Evolutionary conservation across 2,797 vertebrate genomes (phyloP), one percentile per base, ranked within the genome.

Genomic region (Chaetodon trifasciatus): DNA sequence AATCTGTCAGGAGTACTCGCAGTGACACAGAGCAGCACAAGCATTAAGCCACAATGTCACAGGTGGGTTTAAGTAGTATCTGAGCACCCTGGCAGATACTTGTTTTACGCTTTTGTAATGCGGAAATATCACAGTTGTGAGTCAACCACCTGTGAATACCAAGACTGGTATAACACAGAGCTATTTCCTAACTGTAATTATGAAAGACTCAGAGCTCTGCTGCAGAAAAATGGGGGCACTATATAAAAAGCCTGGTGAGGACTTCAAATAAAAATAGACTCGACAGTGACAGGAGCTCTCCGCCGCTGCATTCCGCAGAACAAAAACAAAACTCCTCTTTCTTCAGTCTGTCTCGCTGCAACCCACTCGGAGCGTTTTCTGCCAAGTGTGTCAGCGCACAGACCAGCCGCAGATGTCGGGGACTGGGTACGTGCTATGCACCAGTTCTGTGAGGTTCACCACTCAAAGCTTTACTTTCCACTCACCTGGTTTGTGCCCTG

Each of bases 401-500:
- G 72, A 72, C 47, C 46, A 5, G 65, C 73, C 62, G 39, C 79
- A 77, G 76, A 83, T 44, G 24, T 63, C 63, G 10, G 69, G 32
- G 19, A 50, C 50, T 42, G 5, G 17, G 23, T 58, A n/a, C 0
- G 1, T 0, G 23, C 72, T 61, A 5, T 46, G 66, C 70, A 65
- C 39, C 63, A 21, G 11, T 71, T 79, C 47, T 32, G 32, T 58
- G 15, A 57, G 37, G 80, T 57, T 57, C 13, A 24, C 47, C 21
- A 47, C 61, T 46, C 7, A 24, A 42, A 47, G 42, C 5, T 35
- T 6, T 9, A 32, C 50, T 74, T 75, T 42, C 32, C 61, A 86
- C 91, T 93, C 76, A 96, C 96, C 95, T 90, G 94, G 89, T 92
- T 95, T 96, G 86, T 96, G 92, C 5, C 77, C 91, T 2, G 94